These are phyloP conservation scores for Muraenolepis orangiensis DNA, from an alignment of 2,797 vertebrate genomes.

Conservation along the genomic window DNA sequence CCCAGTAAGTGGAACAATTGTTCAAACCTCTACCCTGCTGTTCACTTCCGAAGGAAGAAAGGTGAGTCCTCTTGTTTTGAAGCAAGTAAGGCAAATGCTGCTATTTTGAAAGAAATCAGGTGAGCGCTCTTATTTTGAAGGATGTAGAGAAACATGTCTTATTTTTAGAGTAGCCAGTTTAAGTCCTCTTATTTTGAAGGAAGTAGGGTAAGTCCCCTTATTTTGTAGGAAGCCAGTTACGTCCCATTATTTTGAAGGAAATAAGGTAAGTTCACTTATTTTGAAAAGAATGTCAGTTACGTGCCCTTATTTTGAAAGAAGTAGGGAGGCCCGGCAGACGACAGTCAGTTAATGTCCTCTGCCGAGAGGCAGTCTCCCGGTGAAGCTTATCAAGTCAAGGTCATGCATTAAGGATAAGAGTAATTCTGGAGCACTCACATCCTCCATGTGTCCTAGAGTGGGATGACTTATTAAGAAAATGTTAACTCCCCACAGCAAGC, in stretches of 20 bases:
- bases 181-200: too few relatives aligned
- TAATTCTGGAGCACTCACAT: slow-evolving; percentile 62
- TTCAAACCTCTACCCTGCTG: neutral
- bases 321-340: too few relatives aligned
- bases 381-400: slow-evolving; percentile 58
- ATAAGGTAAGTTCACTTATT: too few relatives aligned
- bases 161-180: too few relatives aligned
- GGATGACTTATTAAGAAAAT: slow-evolving; percentile 70
- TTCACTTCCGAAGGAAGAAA: too few relatives aligned
- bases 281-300: neutral
- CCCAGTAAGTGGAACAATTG: neutral
- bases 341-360: neutral
- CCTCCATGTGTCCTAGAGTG: slow-evolving; percentile 56
- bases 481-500: slow-evolving; percentile 67
- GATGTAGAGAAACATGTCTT: too few relatives aligned
- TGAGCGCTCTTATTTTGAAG: neutral
- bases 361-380: neutral
- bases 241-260: neutral
- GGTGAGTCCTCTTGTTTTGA: neutral
- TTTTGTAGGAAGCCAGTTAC: neutral
- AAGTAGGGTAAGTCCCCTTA: too few relatives aligned
- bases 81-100: neutral
- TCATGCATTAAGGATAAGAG: slow-evolving; percentile 62
- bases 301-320: neutral
- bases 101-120: too few relatives aligned